Evolutionary conservation across 2,113 vertebrate genomes (phyloP).

Genomic region (Galeopterus variegatus): DNA sequence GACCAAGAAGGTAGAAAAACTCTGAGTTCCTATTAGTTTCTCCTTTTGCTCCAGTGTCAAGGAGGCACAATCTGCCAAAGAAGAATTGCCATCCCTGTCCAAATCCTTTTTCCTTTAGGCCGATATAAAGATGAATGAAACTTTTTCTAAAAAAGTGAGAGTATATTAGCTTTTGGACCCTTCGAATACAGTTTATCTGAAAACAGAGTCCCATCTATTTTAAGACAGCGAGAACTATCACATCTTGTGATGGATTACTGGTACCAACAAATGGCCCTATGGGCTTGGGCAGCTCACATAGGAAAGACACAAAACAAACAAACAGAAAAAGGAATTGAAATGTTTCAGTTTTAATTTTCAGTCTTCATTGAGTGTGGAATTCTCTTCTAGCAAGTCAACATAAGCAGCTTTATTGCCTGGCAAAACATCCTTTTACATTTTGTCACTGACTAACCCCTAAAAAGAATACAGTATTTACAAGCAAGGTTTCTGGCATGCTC

Average conservation of each 20-base stretch:
- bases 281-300: background rate
- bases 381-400: constrained; percentile 11
- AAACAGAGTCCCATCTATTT: background rate
- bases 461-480: constrained; percentile 73
- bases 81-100: background rate
- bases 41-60: background rate
- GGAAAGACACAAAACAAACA: constrained; percentile 22
- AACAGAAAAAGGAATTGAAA: constrained; percentile 16
- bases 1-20: background rate
- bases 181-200: constrained; percentile 4
- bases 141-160: background rate
- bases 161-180: background rate
- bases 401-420: constrained; percentile 61
- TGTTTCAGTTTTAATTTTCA: constrained; percentile 63
- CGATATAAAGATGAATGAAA: background rate
- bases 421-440: constrained; percentile 27
- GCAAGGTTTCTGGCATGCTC: constrained; percentile 39
- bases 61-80: background rate
- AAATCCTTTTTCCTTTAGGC: background rate
- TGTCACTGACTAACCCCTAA: constrained; percentile 30
- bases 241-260: background rate
- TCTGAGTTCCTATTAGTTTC: background rate
- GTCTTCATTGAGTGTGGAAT: constrained; percentile 7
- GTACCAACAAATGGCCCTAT: background rate
- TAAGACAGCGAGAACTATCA: too few relatives aligned